phyloP scores from a whole-genome alignment of 2,888 invertebrate species.

The Endomychus coccineus region DNA sequence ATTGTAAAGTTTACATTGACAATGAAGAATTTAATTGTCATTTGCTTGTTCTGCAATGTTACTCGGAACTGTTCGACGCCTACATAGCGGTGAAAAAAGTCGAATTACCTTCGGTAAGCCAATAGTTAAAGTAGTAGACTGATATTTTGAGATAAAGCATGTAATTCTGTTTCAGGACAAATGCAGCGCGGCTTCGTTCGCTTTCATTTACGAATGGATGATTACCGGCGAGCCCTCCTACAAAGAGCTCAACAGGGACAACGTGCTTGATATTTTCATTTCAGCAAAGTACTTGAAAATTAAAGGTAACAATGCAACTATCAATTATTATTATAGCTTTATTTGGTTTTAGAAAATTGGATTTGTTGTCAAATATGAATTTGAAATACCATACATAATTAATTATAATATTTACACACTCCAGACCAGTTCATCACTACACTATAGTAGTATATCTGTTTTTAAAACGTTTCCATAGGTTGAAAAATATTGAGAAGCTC shows the following conservation, averaged over 20 bases:
- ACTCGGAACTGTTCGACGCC: slow-evolving; percentile 57
- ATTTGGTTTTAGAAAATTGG: neutral
- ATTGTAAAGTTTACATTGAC: slow-evolving; percentile 57
- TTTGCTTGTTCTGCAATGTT: slow-evolving; percentile 60
- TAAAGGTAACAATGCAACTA: slow-evolving; percentile 47
- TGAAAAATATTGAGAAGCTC: too few relatives aligned
- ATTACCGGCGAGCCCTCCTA: slow-evolving; percentile 58
- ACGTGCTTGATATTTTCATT: slow-evolving; percentile 64
- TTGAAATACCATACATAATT: too few relatives aligned
- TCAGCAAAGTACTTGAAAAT: slow-evolving; percentile 65
- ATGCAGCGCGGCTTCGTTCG: slow-evolving; percentile 53
- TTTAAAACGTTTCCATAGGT: too few relatives aligned
- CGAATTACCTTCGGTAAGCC: slow-evolving; percentile 38
- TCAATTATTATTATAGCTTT: neutral
- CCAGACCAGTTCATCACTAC: neutral
- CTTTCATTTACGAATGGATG: slow-evolving; percentile 77
- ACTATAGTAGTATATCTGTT: too few relatives aligned
- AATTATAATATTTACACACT: neutral
- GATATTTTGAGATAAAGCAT: neutral
- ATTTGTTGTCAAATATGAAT: too few relatives aligned
- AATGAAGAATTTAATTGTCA: slow-evolving; percentile 63
- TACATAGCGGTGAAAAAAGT: slow-evolving; percentile 42
- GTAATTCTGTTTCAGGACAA: slow-evolving; percentile 32
- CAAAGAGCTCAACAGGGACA: slow-evolving; percentile 58
- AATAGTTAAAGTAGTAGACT: neutral